Evolutionary conservation across 1,140 invertebrate species (phyloP), one percentile per base, ranked within the genome.

Genomic region (Nylanderia fulva): DNA sequence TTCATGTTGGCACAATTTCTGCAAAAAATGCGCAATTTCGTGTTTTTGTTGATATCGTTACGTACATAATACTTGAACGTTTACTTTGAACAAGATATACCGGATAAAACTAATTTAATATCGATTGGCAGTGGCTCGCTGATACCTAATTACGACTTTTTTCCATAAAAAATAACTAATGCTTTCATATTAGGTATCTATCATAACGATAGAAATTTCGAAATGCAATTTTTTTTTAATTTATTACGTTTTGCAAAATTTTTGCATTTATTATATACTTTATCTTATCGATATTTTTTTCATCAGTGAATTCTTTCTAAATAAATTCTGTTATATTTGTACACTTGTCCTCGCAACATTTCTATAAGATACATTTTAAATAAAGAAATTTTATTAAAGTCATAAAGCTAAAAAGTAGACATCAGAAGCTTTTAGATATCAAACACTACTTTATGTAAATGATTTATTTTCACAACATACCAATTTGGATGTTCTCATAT

Each of bases 121-220:
- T 54, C 24, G 24, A 63, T 63, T 39, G 18, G 18, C 15, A 36
- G 21, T 13, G 13, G 3, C 15, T 24, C 18, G 39, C 15, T 74
- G 15, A 75, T 60, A 61, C 11, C 56, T 48, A 69, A 36, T 68
- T 54, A 69, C 48, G 48, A 42, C 18, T 42, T 39, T 77, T 36
- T 5, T 79, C 0, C 18, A 15, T 8, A 11, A 27, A 15, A 33
- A 24, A 18, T 66, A 36, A n/a, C 15, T 13, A 27, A 18, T 29
- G 13, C 4, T 0, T 64, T 36, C 13, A 24, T 77, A 18, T 63
- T 66, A 54, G 36, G 36, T 80, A 3, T 54, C 15, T 64, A 29
- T 79, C 8, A 56, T 6, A 24, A 24, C n/a, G n/a, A 66, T 29
- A 48, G 4, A 64, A 33, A 13, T 13, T 48, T 36, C 9, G 9